Evolutionary conservation across 2,888 invertebrate genomes (phyloP).

Genomic region (Subacronicta megacephala): DNA sequence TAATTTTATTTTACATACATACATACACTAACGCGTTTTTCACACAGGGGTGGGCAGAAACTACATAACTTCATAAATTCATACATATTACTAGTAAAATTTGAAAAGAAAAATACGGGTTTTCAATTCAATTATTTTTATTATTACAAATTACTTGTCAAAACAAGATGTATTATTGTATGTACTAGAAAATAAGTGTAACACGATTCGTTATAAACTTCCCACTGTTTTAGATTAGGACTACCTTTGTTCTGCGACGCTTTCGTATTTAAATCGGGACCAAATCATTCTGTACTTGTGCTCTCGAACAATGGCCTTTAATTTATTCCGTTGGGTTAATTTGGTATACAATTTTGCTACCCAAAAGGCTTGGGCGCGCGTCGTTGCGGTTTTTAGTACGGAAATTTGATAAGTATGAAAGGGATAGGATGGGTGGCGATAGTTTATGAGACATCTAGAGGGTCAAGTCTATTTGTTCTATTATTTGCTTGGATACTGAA

Average conservation of each 20-base stretch:
- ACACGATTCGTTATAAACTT: constrained; percentile 28
- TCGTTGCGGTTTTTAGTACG: constrained; percentile 49
- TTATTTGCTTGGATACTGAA: constrained; percentile 45
- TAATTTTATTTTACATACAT: no score
- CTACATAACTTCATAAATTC: no score
- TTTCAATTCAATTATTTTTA: no score
- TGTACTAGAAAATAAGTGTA: constrained; percentile 25
- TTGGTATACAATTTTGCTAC: constrained; percentile 71
- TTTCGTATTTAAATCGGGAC: constrained; percentile 63
- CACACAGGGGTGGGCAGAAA: no score
- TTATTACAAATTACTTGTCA: constrained; percentile 10
- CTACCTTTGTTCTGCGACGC: constrained; percentile 49
- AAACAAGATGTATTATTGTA: constrained; percentile 22
- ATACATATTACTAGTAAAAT: no score
- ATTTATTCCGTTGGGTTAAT: constrained; percentile 75
- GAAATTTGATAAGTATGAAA: constrained; percentile 55
- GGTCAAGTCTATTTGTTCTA: constrained; percentile 48
- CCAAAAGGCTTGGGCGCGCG: constrained; percentile 43
- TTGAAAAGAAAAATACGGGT: no score
- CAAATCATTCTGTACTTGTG: constrained; percentile 67
- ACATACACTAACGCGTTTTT: no score
- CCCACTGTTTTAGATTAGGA: constrained; percentile 38
- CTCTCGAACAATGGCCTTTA: constrained; percentile 67
- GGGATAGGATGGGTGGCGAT: constrained; percentile 23
- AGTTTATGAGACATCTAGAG: constrained; percentile 48